phyloP scores from a whole-genome alignment of 2,113 vertebrate species.

The Rana temporaria region DNA sequence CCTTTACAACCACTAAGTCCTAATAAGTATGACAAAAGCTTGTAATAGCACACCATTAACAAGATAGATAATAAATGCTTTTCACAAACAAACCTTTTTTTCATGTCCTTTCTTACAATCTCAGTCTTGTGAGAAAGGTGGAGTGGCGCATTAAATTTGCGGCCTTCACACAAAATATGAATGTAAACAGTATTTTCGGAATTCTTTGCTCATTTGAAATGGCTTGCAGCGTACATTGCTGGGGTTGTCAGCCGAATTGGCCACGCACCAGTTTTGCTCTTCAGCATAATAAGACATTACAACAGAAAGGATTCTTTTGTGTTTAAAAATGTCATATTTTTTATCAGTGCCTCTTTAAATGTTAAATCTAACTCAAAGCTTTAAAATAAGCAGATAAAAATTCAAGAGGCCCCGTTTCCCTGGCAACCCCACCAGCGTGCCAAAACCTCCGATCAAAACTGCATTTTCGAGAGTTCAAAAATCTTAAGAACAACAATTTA shows the following conservation, averaged over 20 bases:
- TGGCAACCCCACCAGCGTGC: constrained; percentile 68
- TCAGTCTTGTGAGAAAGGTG: too few species aligned
- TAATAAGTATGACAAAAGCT: too few species aligned
- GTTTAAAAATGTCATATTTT: constrained; percentile 74
- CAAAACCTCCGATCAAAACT: constrained; percentile 50
- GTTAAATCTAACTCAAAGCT: constrained; percentile 71
- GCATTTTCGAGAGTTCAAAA: constrained; percentile 38
- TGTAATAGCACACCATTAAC: too few species aligned
- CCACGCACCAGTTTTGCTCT: constrained; percentile 69
- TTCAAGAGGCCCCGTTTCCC: constrained; percentile 67
- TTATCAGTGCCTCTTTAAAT: constrained; percentile 77
- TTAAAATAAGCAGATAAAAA: constrained; percentile 71
- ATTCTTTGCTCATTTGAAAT: constrained; percentile 17
- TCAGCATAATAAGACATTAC: constrained; percentile 68
- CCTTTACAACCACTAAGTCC: too few species aligned
- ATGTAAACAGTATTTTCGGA: constrained; percentile 1
- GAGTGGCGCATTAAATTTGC: neutral
- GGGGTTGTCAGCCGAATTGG: constrained; percentile 67
- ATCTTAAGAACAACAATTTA: constrained; percentile 54
- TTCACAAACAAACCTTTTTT: too few species aligned
- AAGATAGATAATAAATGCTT: too few species aligned
- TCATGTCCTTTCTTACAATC: too few species aligned
- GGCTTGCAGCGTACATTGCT: constrained; percentile 12
- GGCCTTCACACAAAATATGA: neutral
- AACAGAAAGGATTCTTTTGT: constrained; percentile 69